A percentile compares a stretch with the other conserved stretches of the same genome.
Conservation (phyloP, 2,113 vertebrate genomes). For the Lontra canadensis region DNA sequence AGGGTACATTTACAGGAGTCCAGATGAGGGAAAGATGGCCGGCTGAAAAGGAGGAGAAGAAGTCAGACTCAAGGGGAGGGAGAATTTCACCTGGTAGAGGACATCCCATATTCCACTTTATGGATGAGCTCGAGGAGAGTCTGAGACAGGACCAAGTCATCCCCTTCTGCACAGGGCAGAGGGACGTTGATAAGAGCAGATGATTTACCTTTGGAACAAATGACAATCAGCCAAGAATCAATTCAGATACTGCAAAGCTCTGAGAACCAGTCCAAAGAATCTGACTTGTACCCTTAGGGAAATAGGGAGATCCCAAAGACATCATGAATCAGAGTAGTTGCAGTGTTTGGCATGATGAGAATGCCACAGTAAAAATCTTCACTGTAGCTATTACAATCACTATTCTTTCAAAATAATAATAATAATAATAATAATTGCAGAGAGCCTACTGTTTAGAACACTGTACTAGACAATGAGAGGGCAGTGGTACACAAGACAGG, state of each 20-base stretch:
- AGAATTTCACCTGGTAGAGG: neutral
- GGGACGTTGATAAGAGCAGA: neutral
- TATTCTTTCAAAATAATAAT: neutral
- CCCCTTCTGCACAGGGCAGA: neutral
- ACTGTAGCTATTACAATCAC: neutral
- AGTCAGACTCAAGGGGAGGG: neutral
- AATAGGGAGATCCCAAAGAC: neutral
- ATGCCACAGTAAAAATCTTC: neutral
- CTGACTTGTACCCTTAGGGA: neutral
- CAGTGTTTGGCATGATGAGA: neutral
- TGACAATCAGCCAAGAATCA: neutral
- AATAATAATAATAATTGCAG: neutral
- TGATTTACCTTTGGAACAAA: neutral
- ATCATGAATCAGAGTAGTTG: neutral
- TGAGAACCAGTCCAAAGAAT: neutral
- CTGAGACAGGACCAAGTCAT: neutral
- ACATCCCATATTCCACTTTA: neutral
- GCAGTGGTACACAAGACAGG: neutral
- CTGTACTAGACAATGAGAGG: neutral
- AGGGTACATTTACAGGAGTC: neutral
- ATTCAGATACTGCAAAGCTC: neutral
- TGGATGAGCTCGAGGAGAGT: neutral
- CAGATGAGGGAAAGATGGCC: neutral
- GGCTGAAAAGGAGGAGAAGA: neutral
- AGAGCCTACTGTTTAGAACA: neutral